These are phyloP conservation scores for Hoplostethus mediterraneus DNA, from an alignment of 2,797 vertebrate species.

Conservation along the genomic window DNA sequence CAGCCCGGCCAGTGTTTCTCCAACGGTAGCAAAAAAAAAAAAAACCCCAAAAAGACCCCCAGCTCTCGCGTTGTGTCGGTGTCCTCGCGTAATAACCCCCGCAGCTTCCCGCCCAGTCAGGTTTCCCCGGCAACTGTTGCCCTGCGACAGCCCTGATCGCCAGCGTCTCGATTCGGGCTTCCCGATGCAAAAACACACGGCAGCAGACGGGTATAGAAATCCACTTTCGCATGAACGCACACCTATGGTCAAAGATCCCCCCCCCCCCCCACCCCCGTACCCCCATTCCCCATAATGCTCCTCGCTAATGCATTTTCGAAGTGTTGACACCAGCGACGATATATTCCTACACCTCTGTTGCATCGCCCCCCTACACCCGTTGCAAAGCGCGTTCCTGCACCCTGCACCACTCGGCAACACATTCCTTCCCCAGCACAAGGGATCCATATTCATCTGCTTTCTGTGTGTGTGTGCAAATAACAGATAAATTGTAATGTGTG, in stretches of 20 bases:
- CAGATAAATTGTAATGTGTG: constrained; percentile 63
- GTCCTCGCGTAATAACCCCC: constrained; percentile 56
- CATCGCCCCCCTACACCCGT: constrained; percentile 46
- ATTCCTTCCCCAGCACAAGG: constrained; percentile 62
- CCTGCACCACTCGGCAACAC: constrained; percentile 67
- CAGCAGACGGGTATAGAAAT: constrained; percentile 55
- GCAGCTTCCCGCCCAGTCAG: constrained; percentile 76
- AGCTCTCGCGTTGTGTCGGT: constrained; percentile 62
- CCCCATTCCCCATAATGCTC: constrained; percentile 19
- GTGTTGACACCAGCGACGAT: constrained; percentile 42
- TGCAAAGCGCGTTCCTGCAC: no score
- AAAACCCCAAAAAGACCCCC: constrained; percentile 37
- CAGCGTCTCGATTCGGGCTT: constrained; percentile 74
- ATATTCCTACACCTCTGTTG: constrained; percentile 41
- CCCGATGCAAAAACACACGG: constrained; percentile 75
- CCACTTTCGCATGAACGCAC: background rate
- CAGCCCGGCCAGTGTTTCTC: constrained; percentile 56
- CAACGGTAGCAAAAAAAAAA: constrained; percentile 51
- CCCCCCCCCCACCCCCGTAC: background rate
- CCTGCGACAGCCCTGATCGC: constrained; percentile 78
- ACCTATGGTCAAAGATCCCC: background rate
- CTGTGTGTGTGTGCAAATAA: constrained; percentile 74
- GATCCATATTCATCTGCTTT: constrained; percentile 77
- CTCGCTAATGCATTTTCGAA: constrained; percentile 22
- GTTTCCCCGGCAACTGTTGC: constrained; percentile 88